These are phyloP conservation scores for Horisme vitalbata DNA, from an alignment of 2,888 invertebrate genomes.

Conservation along the genomic window DNA sequence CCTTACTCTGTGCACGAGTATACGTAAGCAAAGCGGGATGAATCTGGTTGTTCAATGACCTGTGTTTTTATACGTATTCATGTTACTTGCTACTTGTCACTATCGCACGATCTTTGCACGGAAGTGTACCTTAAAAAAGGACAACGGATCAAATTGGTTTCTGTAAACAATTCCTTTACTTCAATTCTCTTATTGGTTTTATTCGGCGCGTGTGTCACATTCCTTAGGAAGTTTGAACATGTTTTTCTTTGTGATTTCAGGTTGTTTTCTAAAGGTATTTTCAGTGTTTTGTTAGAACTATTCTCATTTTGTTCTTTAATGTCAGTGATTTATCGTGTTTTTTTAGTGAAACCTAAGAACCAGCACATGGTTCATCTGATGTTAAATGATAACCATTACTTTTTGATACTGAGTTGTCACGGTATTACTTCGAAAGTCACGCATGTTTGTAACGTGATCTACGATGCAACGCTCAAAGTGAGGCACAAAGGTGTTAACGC, in stretches of 20 bases:
- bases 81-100: no score
- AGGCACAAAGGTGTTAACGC: no score
- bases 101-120: neutral
- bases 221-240: constrained; percentile 32
- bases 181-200: constrained; percentile 70
- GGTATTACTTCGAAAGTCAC: neutral
- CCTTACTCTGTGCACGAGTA: no score
- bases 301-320: constrained; percentile 27
- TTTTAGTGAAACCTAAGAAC: neutral
- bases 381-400: no score
- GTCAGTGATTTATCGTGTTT: neutral
- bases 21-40: no score
- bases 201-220: constrained; percentile 62
- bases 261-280: constrained; percentile 17
- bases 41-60: no score
- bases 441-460: no score
- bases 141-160: constrained; percentile 66
- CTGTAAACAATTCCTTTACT: constrained; percentile 62
- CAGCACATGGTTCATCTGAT: no score
- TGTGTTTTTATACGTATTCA: no score
- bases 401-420: no score
- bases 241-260: constrained; percentile 24
- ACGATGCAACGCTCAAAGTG: no score
- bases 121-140: constrained; percentile 48
- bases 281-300: constrained; percentile 25